Base-by-base conservation (phyloP, 2,113 vertebrate species). In the Platysteira castanea region DNA sequence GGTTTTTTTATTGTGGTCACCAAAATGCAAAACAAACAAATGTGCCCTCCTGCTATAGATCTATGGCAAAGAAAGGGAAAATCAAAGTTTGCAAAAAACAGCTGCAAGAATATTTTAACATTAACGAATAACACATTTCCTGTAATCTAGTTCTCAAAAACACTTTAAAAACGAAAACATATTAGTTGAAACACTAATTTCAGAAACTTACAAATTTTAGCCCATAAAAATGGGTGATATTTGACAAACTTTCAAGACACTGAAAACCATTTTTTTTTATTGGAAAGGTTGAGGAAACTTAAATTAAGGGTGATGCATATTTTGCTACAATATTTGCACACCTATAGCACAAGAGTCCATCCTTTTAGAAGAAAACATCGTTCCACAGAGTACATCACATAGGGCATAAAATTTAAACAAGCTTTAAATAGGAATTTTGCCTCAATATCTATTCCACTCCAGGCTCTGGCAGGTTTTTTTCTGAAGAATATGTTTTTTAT, bases 371-470 rank as follows among this genome's bases (percentile, higher is more conserved):
- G 54, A 57, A 67, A 93, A 74, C 35, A 54, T 57, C 41, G n/a
- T 27, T 77, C 52, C 63, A 65, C 10, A 73, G 50, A 76, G 59
- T 54, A 46, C 39, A 56, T 77, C 17, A 33, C 33, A 59, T 11
- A 31, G 13, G 37, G 49, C n/a, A 86, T 87, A 77, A 63, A 63
- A 92, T 86, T 80, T 84, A 86, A 94, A 77, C 70, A 78, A 61
- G 35, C 31, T 84, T 85, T 85, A 92, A 90, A 82, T 20, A 82
- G 20, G 68, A 96, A 84, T 87, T 96, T 84, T 96, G 61, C 90
- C 88, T 86, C 53, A 69, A 82, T 85, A 89, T 77, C 76, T 42
- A 46, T 59, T 80, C n/a, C 22, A 47, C 27, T 81, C 22, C 54
- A 74, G n/a, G 16, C 24, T 87, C 73, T 90, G 30, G 87, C 47